Percentiles rank a stretch among this genome's conserved stretches.
Conservation (phyloP, 1,140 invertebrate species). For the Drosophila fuyamai region DNA sequence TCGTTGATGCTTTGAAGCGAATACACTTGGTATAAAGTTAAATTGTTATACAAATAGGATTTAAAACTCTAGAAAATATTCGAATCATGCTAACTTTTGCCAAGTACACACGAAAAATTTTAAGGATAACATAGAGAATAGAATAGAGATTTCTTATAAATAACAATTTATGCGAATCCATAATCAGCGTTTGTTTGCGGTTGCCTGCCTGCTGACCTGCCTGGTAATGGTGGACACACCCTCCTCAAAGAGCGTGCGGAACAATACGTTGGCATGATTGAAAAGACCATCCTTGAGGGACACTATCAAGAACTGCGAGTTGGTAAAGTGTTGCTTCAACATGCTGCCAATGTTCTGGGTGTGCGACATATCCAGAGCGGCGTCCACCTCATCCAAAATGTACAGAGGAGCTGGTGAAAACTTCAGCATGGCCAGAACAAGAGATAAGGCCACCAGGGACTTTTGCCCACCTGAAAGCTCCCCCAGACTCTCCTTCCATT, state of each 20-base stretch:
- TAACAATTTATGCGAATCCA: background rate
- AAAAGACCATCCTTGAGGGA: conserved; percentile 99
- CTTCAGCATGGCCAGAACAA: conserved; percentile 97
- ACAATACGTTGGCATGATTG: conserved; percentile 99
- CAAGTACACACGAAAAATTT: no score
- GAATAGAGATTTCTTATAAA: background rate
- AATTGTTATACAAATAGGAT: no score
- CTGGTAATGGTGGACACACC: conserved; percentile 96
- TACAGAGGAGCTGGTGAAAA: conserved; percentile 99
- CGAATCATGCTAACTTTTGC: no score
- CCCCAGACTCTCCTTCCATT: conserved; percentile 98
- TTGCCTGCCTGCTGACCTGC: conserved; percentile 84
- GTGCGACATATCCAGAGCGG: conserved; percentile 98
- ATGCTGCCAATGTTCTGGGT: conserved; percentile 99
- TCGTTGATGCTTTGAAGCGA: no score
- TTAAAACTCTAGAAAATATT: no score
- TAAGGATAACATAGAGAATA: no score
- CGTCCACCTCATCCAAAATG: conserved; percentile 99
- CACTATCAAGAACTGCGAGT: conserved; percentile 99
- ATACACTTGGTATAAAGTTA: no score
- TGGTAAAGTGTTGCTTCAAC: conserved; percentile 96
- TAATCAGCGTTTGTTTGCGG: conserved; percentile 35
- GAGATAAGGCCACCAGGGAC: conserved; percentile 97
- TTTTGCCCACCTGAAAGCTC: conserved; percentile 98
- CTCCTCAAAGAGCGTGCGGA: conserved; percentile 97